Percentiles rank a stretch among this genome's conserved stretches.
These are phyloP conservation scores for Hemichromis elongatus DNA, from an alignment of 2,113 vertebrate genomes.

Conservation along the genomic window DNA sequence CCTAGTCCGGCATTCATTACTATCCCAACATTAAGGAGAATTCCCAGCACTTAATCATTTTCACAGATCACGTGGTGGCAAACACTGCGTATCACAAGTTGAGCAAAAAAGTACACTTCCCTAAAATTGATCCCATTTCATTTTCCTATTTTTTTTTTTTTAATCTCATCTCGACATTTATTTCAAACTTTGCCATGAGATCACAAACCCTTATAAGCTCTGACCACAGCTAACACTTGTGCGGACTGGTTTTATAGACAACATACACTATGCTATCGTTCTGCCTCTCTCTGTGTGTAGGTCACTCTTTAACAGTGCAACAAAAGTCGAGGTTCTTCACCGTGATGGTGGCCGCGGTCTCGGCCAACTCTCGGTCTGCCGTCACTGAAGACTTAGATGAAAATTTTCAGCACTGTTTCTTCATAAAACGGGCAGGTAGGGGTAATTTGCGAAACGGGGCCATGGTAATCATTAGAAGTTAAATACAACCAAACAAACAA, in stretches of 20 bases:
- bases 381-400: neutral
- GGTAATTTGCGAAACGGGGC: constrained; percentile 29
- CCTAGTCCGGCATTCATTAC: constrained; percentile 30
- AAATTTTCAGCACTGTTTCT: neutral
- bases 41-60: constrained; percentile 18
- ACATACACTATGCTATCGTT: constrained; percentile 26
- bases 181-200: neutral
- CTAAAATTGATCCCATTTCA: neutral
- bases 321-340: neutral
- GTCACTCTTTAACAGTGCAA: neutral
- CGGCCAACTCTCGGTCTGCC: neutral
- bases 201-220: constrained; percentile 8
- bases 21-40: neutral
- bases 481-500: neutral
- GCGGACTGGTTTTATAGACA: constrained; percentile 25
- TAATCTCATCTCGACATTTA: neutral
- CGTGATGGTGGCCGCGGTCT: neutral
- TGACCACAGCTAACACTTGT: neutral
- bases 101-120: neutral
- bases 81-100: constrained; percentile 5
- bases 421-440: neutral
- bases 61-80: neutral
- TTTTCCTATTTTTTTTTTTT: neutral
- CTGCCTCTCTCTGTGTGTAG: neutral
- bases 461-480: constrained; percentile 32